phyloP scores from a whole-genome alignment of 1,140 invertebrate species.

The Lordiphosa stackelbergi region DNA sequence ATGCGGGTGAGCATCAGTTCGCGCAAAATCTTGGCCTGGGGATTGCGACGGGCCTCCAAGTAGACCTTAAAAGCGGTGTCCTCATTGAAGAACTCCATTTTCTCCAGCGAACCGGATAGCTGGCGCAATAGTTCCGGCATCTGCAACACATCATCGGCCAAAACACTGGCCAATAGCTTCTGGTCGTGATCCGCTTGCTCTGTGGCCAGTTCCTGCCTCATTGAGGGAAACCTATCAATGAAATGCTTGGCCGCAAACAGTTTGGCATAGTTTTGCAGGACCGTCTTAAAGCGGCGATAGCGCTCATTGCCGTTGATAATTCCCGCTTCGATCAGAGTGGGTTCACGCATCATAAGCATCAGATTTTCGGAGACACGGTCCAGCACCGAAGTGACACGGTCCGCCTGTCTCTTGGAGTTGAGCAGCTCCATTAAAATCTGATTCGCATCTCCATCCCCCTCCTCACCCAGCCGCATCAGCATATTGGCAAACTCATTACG shows the following conservation, averaged over 20 bases:
- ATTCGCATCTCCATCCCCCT: constrained; percentile 45
- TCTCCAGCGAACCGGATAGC: constrained; percentile 42
- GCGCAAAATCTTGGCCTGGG: constrained; percentile 42
- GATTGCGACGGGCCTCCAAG: constrained; percentile 44
- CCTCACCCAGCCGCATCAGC: constrained; percentile 32
- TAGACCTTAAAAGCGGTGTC: constrained; percentile 57
- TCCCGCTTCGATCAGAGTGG: constrained; percentile 43
- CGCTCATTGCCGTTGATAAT: constrained; percentile 45
- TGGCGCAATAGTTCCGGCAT: constrained; percentile 47
- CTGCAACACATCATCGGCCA: constrained; percentile 46
- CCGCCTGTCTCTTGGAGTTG: constrained; percentile 8
- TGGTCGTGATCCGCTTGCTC: not conserved
- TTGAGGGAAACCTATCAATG: constrained; percentile 33
- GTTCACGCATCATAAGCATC: constrained; percentile 33
- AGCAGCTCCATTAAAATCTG: constrained; percentile 52
- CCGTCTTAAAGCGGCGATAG: constrained; percentile 37
- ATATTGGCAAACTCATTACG: constrained; percentile 38
- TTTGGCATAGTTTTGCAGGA: constrained; percentile 53
- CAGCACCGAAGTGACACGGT: constrained; percentile 11
- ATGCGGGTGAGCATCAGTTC: constrained; percentile 58
- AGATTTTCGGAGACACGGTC: constrained; percentile 50
- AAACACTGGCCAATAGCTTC: constrained; percentile 30
- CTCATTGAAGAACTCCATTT: constrained; percentile 63
- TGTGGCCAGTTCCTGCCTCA: too few relatives aligned
- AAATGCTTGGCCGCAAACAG: constrained; percentile 47